Evolutionary conservation across 2,888 invertebrate species (phyloP).

Genomic region (Chymomyza procnemis): DNA sequence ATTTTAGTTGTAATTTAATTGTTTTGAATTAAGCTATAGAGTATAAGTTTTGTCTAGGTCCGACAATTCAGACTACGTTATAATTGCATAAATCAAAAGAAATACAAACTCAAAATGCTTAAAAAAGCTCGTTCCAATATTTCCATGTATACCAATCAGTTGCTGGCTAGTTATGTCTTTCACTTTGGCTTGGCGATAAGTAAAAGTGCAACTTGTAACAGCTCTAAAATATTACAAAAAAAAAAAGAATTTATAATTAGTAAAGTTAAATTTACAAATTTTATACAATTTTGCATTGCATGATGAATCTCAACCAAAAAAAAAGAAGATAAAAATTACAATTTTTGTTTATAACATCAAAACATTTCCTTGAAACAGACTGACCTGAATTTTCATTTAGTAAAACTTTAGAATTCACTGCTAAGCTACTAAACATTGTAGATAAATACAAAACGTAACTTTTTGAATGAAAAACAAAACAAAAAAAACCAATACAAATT

Average conservation of each 20-base stretch:
- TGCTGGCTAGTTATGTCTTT: slow-evolving; percentile 37
- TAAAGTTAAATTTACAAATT: slow-evolving; percentile 31
- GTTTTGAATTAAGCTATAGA: slow-evolving; percentile 59
- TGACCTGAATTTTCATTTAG: slow-evolving; percentile 56
- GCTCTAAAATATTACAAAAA: background rate
- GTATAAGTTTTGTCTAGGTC: slow-evolving; percentile 51
- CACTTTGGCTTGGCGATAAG: slow-evolving; percentile 29
- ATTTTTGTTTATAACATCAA: slow-evolving; percentile 38
- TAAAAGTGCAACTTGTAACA: background rate
- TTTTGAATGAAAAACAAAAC: slow-evolving; percentile 23
- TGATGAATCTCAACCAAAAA: slow-evolving; percentile 74
- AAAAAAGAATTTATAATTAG: slow-evolving; percentile 27
- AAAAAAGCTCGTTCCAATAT: slow-evolving; percentile 47
- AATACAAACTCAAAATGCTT: slow-evolving; percentile 21
- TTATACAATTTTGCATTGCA: slow-evolving; percentile 37
- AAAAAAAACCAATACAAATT: slow-evolving; percentile 29
- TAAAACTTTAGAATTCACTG: slow-evolving; percentile 9
- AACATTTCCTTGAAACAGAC: slow-evolving; percentile 68
- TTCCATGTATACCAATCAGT: background rate
- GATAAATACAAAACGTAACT: slow-evolving; percentile 26
- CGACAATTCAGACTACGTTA: slow-evolving; percentile 24
- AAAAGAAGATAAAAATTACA: slow-evolving; percentile 25
- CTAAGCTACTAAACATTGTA: slow-evolving; percentile 33
- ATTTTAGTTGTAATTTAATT: slow-evolving; percentile 63
- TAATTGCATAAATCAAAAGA: slow-evolving; percentile 7